Percentiles rank a stretch among this genome's conserved stretches.
Evolutionary conservation across 2,113 vertebrate genomes (phyloP).

Genomic region (Nyctibius bracteatus): DNA sequence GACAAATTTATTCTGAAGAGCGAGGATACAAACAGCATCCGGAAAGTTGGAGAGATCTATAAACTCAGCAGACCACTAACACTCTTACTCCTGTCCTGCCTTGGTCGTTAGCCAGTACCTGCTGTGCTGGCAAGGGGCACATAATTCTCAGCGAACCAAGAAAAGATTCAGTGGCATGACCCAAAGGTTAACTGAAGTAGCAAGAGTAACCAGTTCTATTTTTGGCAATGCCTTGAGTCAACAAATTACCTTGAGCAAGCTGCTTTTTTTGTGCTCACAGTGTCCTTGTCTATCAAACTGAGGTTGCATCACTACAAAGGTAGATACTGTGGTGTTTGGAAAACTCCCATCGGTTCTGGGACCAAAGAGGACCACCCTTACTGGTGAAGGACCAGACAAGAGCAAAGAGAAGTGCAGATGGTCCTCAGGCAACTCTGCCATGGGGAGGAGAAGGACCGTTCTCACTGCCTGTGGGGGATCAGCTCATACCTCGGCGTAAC

Average conservation of each 20-base stretch:
- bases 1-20: not conserved
- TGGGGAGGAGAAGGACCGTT: not conserved
- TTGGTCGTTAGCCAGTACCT: not conserved
- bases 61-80: not conserved
- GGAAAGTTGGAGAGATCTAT: not conserved
- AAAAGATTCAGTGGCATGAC: not conserved
- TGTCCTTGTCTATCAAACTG: not conserved
- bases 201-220: not conserved
- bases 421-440: not conserved
- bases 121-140: not conserved
- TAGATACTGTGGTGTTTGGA: not conserved
- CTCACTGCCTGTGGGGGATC: not conserved
- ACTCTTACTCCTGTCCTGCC: not conserved
- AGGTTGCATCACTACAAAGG: not conserved
- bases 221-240: not conserved
- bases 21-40: not conserved
- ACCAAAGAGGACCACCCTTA: fast-evolving
- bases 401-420: not conserved
- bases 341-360: not conserved
- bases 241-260: not conserved
- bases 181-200: not conserved
- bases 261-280: not conserved
- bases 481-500: not conserved
- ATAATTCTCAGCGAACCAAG: not conserved
- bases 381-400: not conserved